These are phyloP conservation scores for Pedionomus torquatus DNA, from an alignment of 2,113 vertebrate species.

Conservation along the genomic window DNA sequence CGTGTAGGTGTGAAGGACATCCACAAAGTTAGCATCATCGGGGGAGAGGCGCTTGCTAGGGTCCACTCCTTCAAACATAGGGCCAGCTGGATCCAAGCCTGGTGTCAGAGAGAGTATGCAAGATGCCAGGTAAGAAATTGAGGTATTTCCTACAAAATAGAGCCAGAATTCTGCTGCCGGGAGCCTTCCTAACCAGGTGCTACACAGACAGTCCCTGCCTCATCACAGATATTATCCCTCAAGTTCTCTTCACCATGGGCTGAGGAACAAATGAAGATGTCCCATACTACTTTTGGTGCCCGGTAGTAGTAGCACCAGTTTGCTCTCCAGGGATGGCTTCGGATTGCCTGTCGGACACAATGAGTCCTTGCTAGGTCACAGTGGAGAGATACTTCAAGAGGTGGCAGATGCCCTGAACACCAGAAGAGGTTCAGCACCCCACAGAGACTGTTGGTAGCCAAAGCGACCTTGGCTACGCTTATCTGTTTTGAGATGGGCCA, in stretches of 20 bases:
- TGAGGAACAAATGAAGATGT: neutral
- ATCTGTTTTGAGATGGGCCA: neutral
- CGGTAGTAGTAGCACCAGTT: fast-evolving
- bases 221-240: fast-evolving
- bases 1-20: slow-evolving; percentile 94
- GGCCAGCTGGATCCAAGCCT: slow-evolving; percentile 97
- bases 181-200: neutral
- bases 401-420: neutral
- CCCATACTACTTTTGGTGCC: fast-evolving
- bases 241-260: neutral
- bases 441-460: neutral
- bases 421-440: neutral
- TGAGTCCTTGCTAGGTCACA: neutral
- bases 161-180: neutral
- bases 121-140: neutral
- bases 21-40: slow-evolving; percentile 93
- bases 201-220: neutral
- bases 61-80: slow-evolving; percentile 91
- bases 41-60: slow-evolving; percentile 87
- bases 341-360: neutral
- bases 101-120: neutral
- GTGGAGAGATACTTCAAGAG: neutral
- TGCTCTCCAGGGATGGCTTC: neutral
- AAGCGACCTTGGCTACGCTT: neutral
- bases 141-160: neutral